A percentile compares a stretch with the other conserved stretches of the same genome.
These are phyloP conservation scores for Cavia aperea DNA, from an alignment of 2,113 vertebrate species.

Conservation along the genomic window DNA sequence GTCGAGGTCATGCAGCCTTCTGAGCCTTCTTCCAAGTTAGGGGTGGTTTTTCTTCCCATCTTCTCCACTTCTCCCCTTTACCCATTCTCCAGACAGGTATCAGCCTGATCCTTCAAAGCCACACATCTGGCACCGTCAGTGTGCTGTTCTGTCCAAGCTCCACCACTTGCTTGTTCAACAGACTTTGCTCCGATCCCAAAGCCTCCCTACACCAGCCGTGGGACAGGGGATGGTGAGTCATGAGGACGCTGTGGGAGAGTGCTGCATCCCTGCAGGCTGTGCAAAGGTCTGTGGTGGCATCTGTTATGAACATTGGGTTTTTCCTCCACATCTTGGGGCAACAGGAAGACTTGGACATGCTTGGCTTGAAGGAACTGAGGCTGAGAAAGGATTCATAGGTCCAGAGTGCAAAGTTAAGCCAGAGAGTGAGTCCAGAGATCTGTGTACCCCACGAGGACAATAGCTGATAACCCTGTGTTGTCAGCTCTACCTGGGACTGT, in stretches of 20 bases:
- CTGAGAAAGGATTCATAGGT: neutral
- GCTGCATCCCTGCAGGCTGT: rapidly evolving
- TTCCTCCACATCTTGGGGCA: neutral
- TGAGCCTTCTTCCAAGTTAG: neutral
- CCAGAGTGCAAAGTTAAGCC: neutral
- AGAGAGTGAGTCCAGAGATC: neutral
- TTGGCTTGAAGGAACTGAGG: neutral
- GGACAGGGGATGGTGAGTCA: too few relatives aligned
- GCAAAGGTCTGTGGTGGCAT: neutral
- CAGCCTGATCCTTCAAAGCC: neutral
- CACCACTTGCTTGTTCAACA: neutral
- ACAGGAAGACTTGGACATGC: neutral
- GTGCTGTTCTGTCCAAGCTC: neutral
- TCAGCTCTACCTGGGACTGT: neutral
- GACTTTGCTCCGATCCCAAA: neutral
- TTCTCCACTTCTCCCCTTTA: neutral
- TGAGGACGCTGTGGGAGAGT: neutral
- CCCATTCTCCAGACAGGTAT: neutral
- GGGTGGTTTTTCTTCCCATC: neutral
- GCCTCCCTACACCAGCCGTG: rapidly evolving
- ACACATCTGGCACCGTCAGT: rapidly evolving
- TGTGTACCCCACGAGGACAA: too few relatives aligned
- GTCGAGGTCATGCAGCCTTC: neutral
- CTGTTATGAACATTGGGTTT: neutral
- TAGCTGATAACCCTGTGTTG: neutral